A percentile compares a stretch with the other conserved stretches of the same genome.
Evolutionary conservation across 2,113 vertebrate species (phyloP).

Genomic region (Xenotilapia leptura): DNA sequence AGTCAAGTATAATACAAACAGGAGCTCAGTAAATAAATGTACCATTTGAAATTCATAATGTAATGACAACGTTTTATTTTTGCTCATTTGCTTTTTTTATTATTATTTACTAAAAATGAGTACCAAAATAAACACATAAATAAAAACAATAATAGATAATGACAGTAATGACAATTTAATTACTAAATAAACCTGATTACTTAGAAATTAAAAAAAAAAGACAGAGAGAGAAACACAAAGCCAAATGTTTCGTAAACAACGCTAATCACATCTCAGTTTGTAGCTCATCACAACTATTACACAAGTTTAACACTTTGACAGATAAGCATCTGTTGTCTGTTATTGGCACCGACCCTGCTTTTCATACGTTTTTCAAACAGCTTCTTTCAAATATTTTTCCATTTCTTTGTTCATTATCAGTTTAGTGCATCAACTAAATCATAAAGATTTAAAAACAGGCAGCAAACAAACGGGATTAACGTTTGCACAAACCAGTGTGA

Average conservation of each 20-base stretch:
- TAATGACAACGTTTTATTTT: neutral
- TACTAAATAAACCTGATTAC: neutral
- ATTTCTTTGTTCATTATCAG: neutral
- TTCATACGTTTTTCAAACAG: neutral
- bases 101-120: neutral
- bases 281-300: neutral
- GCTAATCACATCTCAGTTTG: neutral
- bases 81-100: neutral
- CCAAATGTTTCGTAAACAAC: neutral
- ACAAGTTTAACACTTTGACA: neutral
- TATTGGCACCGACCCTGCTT: neutral
- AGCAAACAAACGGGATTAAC: neutral
- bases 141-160: rapidly evolving
- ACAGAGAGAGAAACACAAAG: neutral
- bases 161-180: neutral
- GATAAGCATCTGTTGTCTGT: neutral
- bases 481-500: neutral
- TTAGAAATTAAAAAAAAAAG: neutral
- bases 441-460: neutral
- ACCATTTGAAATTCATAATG: neutral
- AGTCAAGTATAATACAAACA: neutral
- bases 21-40: neutral
- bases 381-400: neutral
- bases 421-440: neutral
- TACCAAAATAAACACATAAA: rapidly evolving